Evolutionary conservation across 2,113 vertebrate genomes (phyloP).

Genomic region (Cynopterus brachyotis): DNA sequence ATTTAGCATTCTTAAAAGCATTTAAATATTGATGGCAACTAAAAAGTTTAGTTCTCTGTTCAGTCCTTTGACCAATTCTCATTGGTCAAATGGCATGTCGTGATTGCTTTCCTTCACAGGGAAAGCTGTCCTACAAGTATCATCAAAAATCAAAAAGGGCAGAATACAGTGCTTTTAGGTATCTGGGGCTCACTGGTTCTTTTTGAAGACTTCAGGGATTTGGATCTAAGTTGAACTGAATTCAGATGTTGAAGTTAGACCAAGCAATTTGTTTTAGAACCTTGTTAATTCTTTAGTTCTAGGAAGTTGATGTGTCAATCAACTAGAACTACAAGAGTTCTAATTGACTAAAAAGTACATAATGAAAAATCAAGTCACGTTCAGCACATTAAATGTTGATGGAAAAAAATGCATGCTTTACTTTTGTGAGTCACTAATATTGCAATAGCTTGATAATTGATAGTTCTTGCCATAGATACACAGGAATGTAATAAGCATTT

Average conservation of each 20-base stretch:
- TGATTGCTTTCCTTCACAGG: not conserved
- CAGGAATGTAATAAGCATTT: not conserved
- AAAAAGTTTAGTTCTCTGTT: slow-evolving; percentile 1
- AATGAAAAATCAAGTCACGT: not conserved
- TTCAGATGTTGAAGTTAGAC: slow-evolving; percentile 29
- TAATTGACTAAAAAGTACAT: not conserved
- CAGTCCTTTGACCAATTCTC: not conserved
- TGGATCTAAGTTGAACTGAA: slow-evolving; percentile 3
- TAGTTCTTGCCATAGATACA: not conserved
- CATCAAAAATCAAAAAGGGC: not conserved
- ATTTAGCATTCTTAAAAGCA: slow-evolving; percentile 14
- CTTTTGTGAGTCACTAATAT: not conserved
- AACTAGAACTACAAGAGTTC: not conserved
- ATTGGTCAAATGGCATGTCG: not conserved
- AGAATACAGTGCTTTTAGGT: not conserved
- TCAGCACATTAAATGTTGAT: not conserved
- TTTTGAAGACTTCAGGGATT: not conserved
- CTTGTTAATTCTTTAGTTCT: slow-evolving; percentile 8
- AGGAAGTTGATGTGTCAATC: not conserved
- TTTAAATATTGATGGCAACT: slow-evolving; percentile 22
- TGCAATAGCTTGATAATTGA: not conserved
- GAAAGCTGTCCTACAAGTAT: not conserved
- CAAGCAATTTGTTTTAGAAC: not conserved
- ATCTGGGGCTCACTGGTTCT: not conserved
- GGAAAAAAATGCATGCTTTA: not conserved